Base-by-base conservation (phyloP, 2,888 invertebrate species). In the Trachelus troglodyta region DNA sequence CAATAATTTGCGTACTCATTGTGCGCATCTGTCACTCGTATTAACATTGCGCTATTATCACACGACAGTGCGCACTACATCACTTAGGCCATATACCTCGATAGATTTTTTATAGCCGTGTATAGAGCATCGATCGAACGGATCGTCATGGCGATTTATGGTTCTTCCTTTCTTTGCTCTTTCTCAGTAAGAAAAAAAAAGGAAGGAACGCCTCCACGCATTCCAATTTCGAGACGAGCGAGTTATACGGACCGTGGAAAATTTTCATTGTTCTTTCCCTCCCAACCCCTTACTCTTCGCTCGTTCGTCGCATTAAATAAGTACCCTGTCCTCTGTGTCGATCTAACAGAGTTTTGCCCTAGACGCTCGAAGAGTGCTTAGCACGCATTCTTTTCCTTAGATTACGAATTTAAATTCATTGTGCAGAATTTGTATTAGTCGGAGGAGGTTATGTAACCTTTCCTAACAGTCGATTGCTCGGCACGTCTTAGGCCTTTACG, bases 171-270 rank as follows among this genome's bases (percentile, higher is more conserved):
- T 9, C 34, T 73, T 56, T 35, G 34, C 35, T 34, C 35, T 56
- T 15, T 74, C 4, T 31, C 11, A 15, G 15, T 75, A 30, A 75
- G 73, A n/a, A 77, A 78, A 76, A 33, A 31, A 77, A 77, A 69
- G 73, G 40, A 9, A 23, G 56, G 37, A 37, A 56, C 56, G 56
- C 23, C 56, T 15, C 23, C 23, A 23, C 23, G 56, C 56, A 56
- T 56, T 56, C 23, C 56, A 56, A 23, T 56, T 9, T 56, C 56
- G 23, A 56, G 15, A 23, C 56, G 56, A 56, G 56, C 56, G 23
- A 23, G 23, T 56, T 56, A 1, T 15, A 56, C 56, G 9, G 56
- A 56, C 23, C 56, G 56, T 56, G 56, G 56, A 56, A 56, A 56
- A 56, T 56, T 56, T 23, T 23, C 9, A 56, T 56, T 56, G 23